Percentiles rank a stretch among this genome's conserved stretches.
Conservation (phyloP, 2,113 vertebrate genomes). For the Smithornis capensis region DNA sequence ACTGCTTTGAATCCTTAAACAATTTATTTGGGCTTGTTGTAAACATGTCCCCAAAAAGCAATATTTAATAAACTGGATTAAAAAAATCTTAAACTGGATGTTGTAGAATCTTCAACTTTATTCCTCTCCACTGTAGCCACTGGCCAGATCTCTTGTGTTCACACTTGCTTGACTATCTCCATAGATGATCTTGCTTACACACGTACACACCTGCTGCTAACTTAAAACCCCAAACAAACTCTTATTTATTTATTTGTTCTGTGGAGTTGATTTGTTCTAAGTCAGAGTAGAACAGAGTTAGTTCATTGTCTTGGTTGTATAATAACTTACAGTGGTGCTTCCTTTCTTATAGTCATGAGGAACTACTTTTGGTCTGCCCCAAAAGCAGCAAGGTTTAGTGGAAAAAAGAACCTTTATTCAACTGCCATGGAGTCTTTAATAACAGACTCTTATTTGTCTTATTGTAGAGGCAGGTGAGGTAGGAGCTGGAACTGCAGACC, state of each 20-base stretch:
- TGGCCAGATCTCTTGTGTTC: neutral
- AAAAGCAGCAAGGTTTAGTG: neutral
- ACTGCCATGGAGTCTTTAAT: neutral
- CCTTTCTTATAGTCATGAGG: neutral
- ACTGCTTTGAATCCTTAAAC: constrained; percentile 85
- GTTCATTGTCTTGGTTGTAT: neutral
- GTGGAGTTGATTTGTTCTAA: neutral
- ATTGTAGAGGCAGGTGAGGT: neutral
- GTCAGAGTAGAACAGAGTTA: neutral
- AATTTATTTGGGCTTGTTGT: constrained; percentile 85
- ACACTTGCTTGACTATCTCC: neutral
- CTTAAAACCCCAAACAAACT: neutral
- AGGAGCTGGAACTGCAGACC: neutral
- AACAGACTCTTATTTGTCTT: neutral
- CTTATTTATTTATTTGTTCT: neutral
- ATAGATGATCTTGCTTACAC: neutral
- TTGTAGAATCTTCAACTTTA: constrained; percentile 7
- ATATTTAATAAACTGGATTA: constrained; percentile 95
- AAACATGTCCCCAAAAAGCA: constrained; percentile 85
- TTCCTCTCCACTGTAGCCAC: neutral
- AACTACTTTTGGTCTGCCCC: neutral
- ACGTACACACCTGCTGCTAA: neutral
- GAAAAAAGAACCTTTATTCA: neutral
- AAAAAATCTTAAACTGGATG: constrained; percentile 62
- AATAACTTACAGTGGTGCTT: neutral